These are phyloP conservation scores for Acleris sparsana DNA, from an alignment of 2,888 invertebrate genomes.

Conservation along the genomic window DNA sequence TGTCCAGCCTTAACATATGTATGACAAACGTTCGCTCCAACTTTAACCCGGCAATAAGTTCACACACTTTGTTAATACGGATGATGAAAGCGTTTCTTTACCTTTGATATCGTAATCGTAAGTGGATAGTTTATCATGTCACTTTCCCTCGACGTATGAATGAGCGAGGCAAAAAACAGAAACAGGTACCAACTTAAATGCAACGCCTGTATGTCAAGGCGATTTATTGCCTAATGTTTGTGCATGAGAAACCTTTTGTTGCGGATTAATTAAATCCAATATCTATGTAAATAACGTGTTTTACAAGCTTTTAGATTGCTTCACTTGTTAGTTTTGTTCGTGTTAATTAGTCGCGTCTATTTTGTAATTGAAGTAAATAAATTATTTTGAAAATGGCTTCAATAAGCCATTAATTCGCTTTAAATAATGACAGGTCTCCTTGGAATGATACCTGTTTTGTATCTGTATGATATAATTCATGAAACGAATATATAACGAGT, in stretches of 20 bases:
- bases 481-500: no score
- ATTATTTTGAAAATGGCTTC: no score
- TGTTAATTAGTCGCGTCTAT: no score
- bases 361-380: no score
- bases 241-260: constrained; percentile 34
- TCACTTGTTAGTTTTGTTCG: no score
- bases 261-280: constrained; percentile 27
- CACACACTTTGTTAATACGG: constrained; percentile 33
- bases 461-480: no score
- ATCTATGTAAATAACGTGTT: constrained; percentile 1
- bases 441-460: no score
- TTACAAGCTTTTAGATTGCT: background rate
- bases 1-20: no score
- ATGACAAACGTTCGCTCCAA: constrained; percentile 8
- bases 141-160: constrained; percentile 29
- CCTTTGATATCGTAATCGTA: constrained; percentile 32
- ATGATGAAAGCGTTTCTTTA: constrained; percentile 31
- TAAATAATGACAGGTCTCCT: no score
- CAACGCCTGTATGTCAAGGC: constrained; percentile 32
- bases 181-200: constrained; percentile 7
- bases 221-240: constrained; percentile 33
- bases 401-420: no score
- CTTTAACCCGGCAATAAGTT: constrained; percentile 23
- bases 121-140: constrained; percentile 31
- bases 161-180: constrained; percentile 26